Conservation (phyloP, 1,140 invertebrate genomes). For the Alviniconcha marisindica region DNA sequence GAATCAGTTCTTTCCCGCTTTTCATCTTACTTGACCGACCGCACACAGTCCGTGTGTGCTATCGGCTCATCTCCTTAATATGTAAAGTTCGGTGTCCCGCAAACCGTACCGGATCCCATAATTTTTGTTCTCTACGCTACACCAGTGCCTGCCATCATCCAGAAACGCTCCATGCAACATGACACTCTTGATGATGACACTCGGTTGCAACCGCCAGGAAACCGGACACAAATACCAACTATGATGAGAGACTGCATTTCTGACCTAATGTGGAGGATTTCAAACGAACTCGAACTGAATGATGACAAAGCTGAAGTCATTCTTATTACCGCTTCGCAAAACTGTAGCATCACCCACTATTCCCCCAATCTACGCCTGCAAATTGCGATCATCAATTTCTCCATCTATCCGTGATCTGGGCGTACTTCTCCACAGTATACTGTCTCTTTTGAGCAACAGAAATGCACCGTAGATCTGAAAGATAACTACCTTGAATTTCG, state of each 20-base stretch:
- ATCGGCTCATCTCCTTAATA: background rate
- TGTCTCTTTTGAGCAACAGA: background rate
- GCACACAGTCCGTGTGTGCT: background rate
- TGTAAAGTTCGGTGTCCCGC: too few species aligned
- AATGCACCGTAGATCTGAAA: background rate
- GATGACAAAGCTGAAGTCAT: background rate
- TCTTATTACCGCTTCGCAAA: background rate
- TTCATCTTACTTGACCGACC: background rate
- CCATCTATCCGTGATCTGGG: background rate
- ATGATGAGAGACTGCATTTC: background rate
- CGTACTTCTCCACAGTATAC: background rate
- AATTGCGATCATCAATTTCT: too few species aligned
- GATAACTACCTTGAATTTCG: background rate
- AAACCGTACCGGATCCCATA: background rate
- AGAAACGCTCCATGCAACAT: background rate
- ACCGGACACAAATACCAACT: background rate
- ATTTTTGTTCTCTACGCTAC: background rate
- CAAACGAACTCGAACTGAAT: background rate
- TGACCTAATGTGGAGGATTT: background rate
- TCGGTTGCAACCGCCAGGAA: constrained; percentile 8
- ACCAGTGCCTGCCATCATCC: background rate
- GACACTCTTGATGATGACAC: constrained; percentile 40
- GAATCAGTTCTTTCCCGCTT: background rate
- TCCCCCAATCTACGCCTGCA: background rate
- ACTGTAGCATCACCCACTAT: background rate